phyloP scores from a whole-genome alignment of 2,113 vertebrate genomes.

The Nerophis ophidion region DNA sequence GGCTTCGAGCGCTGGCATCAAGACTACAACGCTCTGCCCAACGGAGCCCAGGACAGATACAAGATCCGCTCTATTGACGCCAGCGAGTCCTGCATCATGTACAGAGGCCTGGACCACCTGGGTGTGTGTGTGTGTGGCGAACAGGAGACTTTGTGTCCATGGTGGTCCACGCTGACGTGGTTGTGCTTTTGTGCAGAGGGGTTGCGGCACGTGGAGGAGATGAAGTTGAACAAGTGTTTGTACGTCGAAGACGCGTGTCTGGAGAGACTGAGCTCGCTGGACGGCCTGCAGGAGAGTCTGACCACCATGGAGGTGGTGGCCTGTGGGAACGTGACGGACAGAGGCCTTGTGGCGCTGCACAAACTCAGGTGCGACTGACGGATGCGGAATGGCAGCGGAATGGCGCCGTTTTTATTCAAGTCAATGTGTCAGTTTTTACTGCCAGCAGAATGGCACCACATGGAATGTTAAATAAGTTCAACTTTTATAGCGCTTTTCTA shows the following conservation, averaged over 20 bases:
- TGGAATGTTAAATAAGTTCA: too few relatives aligned
- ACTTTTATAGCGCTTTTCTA: too few relatives aligned
- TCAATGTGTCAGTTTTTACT: too few relatives aligned
- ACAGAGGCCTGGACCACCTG: constrained; percentile 85
- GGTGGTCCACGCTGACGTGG: background rate
- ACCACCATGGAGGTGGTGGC: constrained; percentile 81
- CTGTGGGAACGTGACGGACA: constrained; percentile 90
- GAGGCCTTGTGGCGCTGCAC: constrained; percentile 80
- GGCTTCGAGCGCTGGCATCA: constrained; percentile 86
- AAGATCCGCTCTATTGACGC: constrained; percentile 89
- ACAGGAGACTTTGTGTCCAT: too few relatives aligned
- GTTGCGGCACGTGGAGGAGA: constrained; percentile 81
- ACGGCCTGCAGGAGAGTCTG: constrained; percentile 80
- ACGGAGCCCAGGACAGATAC: constrained; percentile 77
- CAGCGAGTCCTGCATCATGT: constrained; percentile 94
- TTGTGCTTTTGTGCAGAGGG: constrained; percentile 70
- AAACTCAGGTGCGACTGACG: constrained; percentile 64
- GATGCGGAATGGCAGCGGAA: too few relatives aligned
- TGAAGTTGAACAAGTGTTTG: constrained; percentile 83
- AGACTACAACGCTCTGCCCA: constrained; percentile 89
- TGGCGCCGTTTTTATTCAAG: too few relatives aligned
- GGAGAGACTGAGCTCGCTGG: constrained; percentile 77
- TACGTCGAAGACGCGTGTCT: constrained; percentile 89
- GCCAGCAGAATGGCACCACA: too few relatives aligned
- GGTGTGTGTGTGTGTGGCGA: too few relatives aligned